phyloP scores from a whole-genome alignment of 2,113 vertebrate species.

The Bothrops jararaca region DNA sequence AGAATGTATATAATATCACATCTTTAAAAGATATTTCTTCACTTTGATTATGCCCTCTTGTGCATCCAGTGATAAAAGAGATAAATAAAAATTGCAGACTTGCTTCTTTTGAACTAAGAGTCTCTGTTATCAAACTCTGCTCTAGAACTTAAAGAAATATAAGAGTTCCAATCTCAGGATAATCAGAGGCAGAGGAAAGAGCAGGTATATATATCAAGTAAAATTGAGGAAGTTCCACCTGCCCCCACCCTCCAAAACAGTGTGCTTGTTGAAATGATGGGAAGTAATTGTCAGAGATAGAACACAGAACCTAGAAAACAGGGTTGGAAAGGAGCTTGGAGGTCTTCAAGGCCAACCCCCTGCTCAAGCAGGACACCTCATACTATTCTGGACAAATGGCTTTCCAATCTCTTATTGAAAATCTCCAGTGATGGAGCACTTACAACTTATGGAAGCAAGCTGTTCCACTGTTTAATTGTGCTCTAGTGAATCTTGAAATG shows the following conservation, averaged over 20 bases:
- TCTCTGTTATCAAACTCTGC: rapidly evolving
- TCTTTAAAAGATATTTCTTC: not conserved
- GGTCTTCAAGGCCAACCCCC: not conserved
- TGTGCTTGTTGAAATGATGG: not conserved
- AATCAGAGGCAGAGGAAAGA: not conserved
- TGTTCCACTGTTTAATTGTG: not conserved
- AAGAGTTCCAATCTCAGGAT: constrained; percentile 22
- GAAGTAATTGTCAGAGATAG: not conserved
- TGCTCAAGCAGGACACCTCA: not conserved
- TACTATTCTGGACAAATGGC: not conserved
- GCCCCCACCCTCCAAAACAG: no score
- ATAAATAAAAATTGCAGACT: not conserved
- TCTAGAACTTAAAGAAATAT: constrained; percentile 17
- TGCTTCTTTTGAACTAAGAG: not conserved
- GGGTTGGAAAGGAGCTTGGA: not conserved
- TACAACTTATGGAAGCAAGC: not conserved
- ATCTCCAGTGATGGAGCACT: not conserved
- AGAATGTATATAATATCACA: not conserved
- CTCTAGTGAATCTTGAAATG: not conserved
- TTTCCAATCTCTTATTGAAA: not conserved
- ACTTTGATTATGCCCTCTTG: constrained; percentile 10
- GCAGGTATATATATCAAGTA: not conserved
- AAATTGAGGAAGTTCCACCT: not conserved
- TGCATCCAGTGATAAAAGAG: not conserved
- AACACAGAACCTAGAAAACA: not conserved